Evolutionary conservation across 2,797 vertebrate species (phyloP).

Genomic region (Acridotheres tristis): DNA sequence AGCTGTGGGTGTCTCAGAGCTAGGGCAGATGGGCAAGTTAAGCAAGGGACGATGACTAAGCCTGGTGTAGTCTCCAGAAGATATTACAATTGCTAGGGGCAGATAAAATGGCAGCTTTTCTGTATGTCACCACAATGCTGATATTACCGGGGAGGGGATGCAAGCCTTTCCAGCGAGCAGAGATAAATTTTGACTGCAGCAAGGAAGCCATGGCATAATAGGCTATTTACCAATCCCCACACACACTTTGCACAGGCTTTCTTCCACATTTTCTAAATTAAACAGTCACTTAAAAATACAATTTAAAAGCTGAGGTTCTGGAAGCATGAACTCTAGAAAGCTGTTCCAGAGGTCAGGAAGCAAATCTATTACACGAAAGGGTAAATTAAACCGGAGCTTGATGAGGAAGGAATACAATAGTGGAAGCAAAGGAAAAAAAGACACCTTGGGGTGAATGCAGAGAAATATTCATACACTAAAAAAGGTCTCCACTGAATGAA

Average conservation of each 20-base stretch:
- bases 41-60: neutral
- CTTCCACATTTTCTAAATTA: neutral
- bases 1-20: neutral
- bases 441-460: neutral
- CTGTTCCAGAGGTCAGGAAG: neutral
- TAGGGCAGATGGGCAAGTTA: neutral
- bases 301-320: neutral
- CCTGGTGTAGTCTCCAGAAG: neutral
- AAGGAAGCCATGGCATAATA: neutral
- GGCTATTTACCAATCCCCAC: neutral
- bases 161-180: neutral
- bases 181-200: neutral
- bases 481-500: neutral
- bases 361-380: neutral
- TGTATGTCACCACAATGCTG: neutral
- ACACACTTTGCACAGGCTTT: neutral
- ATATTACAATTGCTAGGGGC: conserved; percentile 16
- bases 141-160: conserved; percentile 36
- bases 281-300: neutral
- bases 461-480: neutral
- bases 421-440: neutral
- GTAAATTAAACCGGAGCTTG: neutral
- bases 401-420: neutral
- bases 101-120: conserved; percentile 55
- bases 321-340: neutral